Percentiles rank a stretch among this genome's conserved stretches.
Evolutionary conservation across 2,888 invertebrate species (phyloP).

Genomic region (Mellilla xanthometata): DNA sequence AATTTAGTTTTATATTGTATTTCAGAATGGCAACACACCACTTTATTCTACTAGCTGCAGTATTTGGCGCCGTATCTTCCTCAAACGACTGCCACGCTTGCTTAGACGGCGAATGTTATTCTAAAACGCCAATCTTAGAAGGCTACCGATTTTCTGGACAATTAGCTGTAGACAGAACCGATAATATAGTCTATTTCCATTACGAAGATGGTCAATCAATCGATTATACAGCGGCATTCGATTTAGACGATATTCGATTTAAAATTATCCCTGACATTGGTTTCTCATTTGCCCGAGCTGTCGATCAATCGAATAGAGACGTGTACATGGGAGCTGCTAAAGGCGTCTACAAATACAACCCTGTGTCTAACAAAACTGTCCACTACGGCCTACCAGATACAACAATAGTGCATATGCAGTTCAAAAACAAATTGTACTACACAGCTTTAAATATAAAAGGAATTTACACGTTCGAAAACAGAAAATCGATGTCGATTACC

Average conservation of each 20-base stretch:
- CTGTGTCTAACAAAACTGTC: conserved; percentile 39
- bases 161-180: conserved; percentile 54
- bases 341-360: conserved; percentile 54
- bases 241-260: conserved; percentile 51
- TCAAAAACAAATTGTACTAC: conserved; percentile 52
- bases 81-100: conserved; percentile 53
- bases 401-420: conserved; percentile 64
- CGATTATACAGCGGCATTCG: conserved; percentile 55
- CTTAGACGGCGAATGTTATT: conserved; percentile 56
- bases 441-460: conserved; percentile 51
- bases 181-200: conserved; percentile 59
- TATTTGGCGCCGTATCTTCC: conserved; percentile 9
- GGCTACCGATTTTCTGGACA: conserved; percentile 56
- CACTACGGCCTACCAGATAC: conserved; percentile 46
- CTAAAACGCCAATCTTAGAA: conserved; percentile 46
- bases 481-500: conserved; percentile 39
- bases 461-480: conserved; percentile 44
- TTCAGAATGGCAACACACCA: conserved; percentile 21
- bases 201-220: conserved; percentile 42
- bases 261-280: conserved; percentile 44
- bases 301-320: conserved; percentile 52
- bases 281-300: conserved; percentile 59
- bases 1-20: conserved; percentile 1
- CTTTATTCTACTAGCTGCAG: conserved; percentile 5
- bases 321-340: conserved; percentile 54